Evolutionary conservation across 2,888 invertebrate species (phyloP).

Genomic region (Heliconius ethilla): DNA sequence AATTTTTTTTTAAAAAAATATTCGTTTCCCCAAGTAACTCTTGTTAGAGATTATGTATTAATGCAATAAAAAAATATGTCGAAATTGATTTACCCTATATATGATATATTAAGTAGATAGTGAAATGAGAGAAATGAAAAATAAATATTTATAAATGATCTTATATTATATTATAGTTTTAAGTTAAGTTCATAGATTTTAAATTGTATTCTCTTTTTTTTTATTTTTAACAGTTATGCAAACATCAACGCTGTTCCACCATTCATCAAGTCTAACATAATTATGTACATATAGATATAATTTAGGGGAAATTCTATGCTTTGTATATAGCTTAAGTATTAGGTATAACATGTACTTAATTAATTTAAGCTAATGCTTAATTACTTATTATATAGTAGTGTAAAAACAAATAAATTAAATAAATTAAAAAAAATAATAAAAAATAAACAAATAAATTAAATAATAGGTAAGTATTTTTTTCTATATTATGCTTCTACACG

Average conservation of each 20-base stretch:
- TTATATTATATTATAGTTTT: constrained; percentile 15
- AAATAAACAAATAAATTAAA: too few relatives aligned
- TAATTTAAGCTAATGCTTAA: background rate
- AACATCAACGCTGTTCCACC: constrained; percentile 29
- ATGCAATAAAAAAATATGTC: background rate
- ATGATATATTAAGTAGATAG: constrained; percentile 10
- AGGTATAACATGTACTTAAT: too few relatives aligned
- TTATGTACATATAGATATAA: constrained; percentile 14
- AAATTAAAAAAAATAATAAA: too few relatives aligned
- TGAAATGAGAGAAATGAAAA: background rate
- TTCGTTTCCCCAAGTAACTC: background rate
- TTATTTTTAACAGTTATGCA: constrained; percentile 17
- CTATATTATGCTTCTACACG: background rate
- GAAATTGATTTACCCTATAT: background rate
- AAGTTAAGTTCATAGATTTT: background rate
- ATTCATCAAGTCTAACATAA: constrained; percentile 23
- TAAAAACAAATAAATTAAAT: background rate
- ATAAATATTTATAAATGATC: constrained; percentile 11
- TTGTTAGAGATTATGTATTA: background rate
- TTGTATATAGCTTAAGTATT: constrained; percentile 15
- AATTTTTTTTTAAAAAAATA: background rate
- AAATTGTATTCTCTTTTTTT: background rate
- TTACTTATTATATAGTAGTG: constrained; percentile 2
- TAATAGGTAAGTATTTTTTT: constrained; percentile 10
- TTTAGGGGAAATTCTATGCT: background rate